These are phyloP conservation scores for Capromys pilorides DNA, from an alignment of 2,797 vertebrate species.

Conservation along the genomic window DNA sequence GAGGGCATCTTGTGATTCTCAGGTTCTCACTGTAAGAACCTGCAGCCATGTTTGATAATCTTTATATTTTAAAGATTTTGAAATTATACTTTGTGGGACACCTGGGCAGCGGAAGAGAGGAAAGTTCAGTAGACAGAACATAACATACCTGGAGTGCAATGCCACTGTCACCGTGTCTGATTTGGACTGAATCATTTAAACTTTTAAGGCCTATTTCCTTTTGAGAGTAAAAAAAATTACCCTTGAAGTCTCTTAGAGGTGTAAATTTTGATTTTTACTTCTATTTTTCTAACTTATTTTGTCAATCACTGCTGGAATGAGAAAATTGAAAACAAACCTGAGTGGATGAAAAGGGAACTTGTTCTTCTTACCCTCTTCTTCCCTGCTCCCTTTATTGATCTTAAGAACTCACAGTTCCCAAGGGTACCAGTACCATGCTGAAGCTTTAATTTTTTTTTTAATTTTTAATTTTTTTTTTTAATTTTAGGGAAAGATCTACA, in stretches of 20 bases:
- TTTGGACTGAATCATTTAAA: background rate
- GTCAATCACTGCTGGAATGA: background rate
- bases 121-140: background rate
- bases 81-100: background rate
- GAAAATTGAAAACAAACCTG: background rate
- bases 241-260: background rate
- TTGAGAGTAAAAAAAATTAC: background rate
- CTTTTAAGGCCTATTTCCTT: background rate
- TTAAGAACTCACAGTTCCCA: background rate
- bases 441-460: too few species aligned
- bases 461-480: too few species aligned
- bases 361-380: background rate
- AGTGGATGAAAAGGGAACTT: background rate
- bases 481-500: too few species aligned
- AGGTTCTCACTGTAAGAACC: background rate
- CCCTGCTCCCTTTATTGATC: background rate
- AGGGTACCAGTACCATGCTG: background rate
- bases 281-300: slow-evolving; percentile 26
- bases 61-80: background rate
- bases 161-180: background rate
- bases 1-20: background rate
- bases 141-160: background rate
- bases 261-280: background rate
- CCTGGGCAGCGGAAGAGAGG: background rate
- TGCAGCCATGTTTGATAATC: background rate